Conservation (phyloP, 2,888 invertebrate species). For the Sericinus montela region DNA sequence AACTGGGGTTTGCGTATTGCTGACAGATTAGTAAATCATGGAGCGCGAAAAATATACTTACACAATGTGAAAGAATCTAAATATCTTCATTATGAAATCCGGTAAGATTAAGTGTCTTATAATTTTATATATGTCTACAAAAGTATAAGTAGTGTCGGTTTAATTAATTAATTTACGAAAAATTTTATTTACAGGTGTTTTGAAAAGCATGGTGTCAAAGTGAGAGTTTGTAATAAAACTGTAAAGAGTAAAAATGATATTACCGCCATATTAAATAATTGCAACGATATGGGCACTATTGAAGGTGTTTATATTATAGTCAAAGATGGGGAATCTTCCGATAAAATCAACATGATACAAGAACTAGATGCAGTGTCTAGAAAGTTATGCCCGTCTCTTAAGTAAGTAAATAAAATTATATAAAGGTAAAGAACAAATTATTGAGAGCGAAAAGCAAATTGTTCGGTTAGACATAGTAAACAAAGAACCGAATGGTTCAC, state of each 20-base stretch:
- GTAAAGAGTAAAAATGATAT: constrained; percentile 2
- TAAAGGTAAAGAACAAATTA: too few relatives aligned
- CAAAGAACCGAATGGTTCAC: too few relatives aligned
- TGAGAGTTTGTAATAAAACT: constrained; percentile 5
- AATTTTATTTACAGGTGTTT: constrained; percentile 25
- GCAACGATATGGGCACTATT: neutral
- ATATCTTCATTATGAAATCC: constrained; percentile 25
- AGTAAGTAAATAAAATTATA: constrained; percentile 26
- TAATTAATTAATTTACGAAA: too few relatives aligned
- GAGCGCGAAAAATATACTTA: constrained; percentile 38
- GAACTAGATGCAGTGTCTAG: constrained; percentile 33
- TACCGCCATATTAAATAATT: neutral
- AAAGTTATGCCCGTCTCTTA: constrained; percentile 32
- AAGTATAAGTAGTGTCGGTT: too few relatives aligned
- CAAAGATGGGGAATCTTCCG: neutral
- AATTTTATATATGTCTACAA: too few relatives aligned
- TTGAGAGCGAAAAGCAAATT: too few relatives aligned
- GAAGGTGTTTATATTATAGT: constrained; percentile 14
- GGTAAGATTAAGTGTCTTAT: constrained; percentile 22
- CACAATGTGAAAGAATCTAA: constrained; percentile 25
- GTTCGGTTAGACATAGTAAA: too few relatives aligned
- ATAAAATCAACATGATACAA: neutral
- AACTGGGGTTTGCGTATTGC: constrained; percentile 34
- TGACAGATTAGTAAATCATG: constrained; percentile 37
- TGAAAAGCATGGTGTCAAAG: constrained; percentile 23